phyloP scores from a whole-genome alignment of 2,888 invertebrate genomes.

The Yponomeuta evonymella region DNA sequence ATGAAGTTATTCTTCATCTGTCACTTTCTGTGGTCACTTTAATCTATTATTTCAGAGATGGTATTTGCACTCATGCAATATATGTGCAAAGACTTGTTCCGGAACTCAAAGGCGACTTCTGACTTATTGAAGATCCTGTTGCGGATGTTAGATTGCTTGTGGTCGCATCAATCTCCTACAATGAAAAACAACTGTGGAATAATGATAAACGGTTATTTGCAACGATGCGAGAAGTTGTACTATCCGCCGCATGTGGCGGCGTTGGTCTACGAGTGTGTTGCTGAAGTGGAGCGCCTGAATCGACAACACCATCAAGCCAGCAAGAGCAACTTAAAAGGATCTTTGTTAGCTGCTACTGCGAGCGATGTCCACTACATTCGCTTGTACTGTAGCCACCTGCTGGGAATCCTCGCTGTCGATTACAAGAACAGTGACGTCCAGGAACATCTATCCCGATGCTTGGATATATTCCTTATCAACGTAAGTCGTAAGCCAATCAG shows the following conservation, averaged over 20 bases:
- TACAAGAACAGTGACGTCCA: conserved; percentile 38
- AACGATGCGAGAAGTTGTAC: conserved; percentile 48
- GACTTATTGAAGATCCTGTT: conserved; percentile 46
- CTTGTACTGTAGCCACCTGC: conserved; percentile 53
- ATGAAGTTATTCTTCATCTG: neutral
- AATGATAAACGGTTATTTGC: conserved; percentile 59
- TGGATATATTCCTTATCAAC: conserved; percentile 51
- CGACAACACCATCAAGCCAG: conserved; percentile 25
- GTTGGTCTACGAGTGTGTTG: conserved; percentile 58
- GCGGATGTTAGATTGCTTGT: conserved; percentile 48
- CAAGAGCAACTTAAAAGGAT: conserved; percentile 40
- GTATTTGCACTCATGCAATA: conserved; percentile 52
- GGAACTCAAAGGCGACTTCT: conserved; percentile 48
- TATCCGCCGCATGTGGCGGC: conserved; percentile 58
- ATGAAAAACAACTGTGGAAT: conserved; percentile 60
- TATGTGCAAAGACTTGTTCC: conserved; percentile 57
- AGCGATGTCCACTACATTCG: conserved; percentile 49
- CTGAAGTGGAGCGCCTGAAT: conserved; percentile 47
- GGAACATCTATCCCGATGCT: conserved; percentile 33
- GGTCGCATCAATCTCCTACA: conserved; percentile 36
- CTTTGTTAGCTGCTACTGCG: conserved; percentile 43
- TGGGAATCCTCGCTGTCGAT: conserved; percentile 35
- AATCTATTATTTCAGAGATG: neutral
- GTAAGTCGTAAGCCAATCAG: conserved; percentile 36
- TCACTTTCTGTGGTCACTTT: no score